Conservation (phyloP, 1,140 invertebrate species). For the Cepaea nemoralis region DNA sequence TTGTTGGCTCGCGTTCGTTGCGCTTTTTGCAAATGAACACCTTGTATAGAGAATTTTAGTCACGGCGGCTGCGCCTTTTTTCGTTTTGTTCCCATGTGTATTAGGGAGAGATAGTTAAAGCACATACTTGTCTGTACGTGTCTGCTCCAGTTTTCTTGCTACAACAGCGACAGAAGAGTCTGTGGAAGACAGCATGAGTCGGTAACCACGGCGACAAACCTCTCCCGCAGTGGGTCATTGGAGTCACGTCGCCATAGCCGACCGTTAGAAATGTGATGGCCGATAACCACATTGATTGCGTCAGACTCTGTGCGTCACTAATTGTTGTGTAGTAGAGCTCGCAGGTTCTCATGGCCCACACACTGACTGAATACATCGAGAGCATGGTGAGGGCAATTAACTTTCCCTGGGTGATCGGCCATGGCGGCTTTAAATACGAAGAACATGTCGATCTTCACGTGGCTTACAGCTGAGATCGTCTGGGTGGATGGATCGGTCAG, state of each 20-base stretch:
- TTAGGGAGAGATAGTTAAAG: conserved; percentile 71
- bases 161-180: conserved; percentile 71
- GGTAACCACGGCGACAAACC: conserved; percentile 68
- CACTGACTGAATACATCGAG: conserved; percentile 63
- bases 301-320: conserved; percentile 42
- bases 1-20: conserved; percentile 20
- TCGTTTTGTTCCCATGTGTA: conserved; percentile 65
- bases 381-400: conserved; percentile 65
- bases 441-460: conserved; percentile 67
- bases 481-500: conserved; percentile 69
- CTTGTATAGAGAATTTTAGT: conserved; percentile 60
- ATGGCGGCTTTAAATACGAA: conserved; percentile 72
- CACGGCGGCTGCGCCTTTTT: conserved; percentile 70
- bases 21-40: conserved; percentile 52
- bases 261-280: conserved; percentile 71
- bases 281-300: conserved; percentile 69
- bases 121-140: conserved; percentile 70
- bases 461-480: conserved; percentile 70
- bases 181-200: conserved; percentile 70
- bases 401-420: conserved; percentile 68
- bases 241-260: conserved; percentile 69
- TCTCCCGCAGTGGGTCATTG: conserved; percentile 69
- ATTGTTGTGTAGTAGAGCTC: conserved; percentile 63
- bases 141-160: conserved; percentile 70
- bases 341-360: conserved; percentile 69